Evolutionary conservation across 1,140 invertebrate genomes (phyloP).

Genomic region (Psilanteris sp.): DNA sequence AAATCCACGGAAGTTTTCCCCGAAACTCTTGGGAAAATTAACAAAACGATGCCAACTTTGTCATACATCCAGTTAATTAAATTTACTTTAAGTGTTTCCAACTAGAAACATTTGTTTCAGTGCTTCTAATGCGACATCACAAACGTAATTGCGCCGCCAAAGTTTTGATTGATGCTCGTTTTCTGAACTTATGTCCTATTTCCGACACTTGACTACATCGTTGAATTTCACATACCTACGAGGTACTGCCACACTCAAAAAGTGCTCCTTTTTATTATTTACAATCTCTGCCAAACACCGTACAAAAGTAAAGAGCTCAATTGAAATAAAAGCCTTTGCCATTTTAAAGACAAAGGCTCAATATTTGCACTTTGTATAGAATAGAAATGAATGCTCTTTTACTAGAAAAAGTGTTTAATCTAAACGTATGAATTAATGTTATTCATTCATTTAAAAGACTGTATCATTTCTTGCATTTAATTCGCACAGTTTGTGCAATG

Average conservation of each 20-base stretch:
- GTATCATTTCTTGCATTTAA: too few species aligned
- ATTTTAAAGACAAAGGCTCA: conserved; percentile 1
- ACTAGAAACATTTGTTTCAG: conserved; percentile 18
- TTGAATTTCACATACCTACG: conserved; percentile 3
- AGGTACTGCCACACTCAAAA: background rate
- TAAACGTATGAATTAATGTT: too few species aligned
- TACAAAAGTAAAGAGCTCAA: background rate
- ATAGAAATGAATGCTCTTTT: too few species aligned
- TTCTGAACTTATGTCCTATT: conserved; percentile 8
- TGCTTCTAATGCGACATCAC: conserved; percentile 8
- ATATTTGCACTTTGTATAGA: background rate
- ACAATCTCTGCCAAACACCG: background rate
- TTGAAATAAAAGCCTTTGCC: conserved; percentile 1
- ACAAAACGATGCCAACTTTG: too few species aligned
- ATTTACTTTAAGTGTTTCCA: conserved; percentile 29
- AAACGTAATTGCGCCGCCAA: conserved; percentile 23
- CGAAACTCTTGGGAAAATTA: too few species aligned
- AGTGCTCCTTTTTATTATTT: background rate
- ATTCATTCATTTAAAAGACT: too few species aligned
- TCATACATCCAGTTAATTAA: conserved; percentile 19
- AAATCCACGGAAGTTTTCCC: too few species aligned
- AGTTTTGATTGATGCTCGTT: conserved; percentile 31
- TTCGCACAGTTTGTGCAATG: too few species aligned
- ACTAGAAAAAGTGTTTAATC: too few species aligned
- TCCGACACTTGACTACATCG: background rate